Base-by-base conservation (phyloP, 2,797 vertebrate genomes). In the Pangasius sanitwongsei region DNA sequence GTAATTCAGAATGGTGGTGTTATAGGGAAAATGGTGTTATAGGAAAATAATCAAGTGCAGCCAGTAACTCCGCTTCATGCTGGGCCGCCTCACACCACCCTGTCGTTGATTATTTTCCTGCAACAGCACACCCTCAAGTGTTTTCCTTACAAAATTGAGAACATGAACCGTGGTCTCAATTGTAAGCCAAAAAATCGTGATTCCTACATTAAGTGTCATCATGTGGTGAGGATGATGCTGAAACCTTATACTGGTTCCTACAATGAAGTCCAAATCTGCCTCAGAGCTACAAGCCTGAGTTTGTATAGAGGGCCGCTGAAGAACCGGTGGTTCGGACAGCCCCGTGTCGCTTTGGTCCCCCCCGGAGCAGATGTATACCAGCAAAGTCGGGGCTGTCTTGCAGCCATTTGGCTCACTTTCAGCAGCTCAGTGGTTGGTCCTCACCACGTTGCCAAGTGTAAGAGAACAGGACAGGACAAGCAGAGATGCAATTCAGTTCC, bases 371-470 rank as follows among this genome's bases (percentile, higher is more conserved):
- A 82, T 90, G 89, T 90, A 87, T 63, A 57, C 37, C 53, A 59
- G 84, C 53, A 59, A 65, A 61, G 25, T n/a, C 78, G n/a, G 87
- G 50, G 86, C 85, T 83, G 89, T 87, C 84, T 89, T 31, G 12
- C 37, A 85, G 89, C 88, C 82, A 83, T 88, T 89, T 90, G 91
- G 89, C 89, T 89, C 81, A 81, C 89, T 90, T 88, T 88, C 80
- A 74, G 85, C 86, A 77, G 31, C 89, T 20, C 89, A 23, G 88
- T 61, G 85, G 88, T 89, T 87, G 85, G 85, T 87, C 88, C 85
- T 88, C 87, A 28, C 65, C 83, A 86, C 48, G 75, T 83, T 77
- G 53, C 84, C 67, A 89, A 78, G 70, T 84, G 31, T 74, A 55
- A 25, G n/a, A 84, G 67, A 72, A 84, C 67, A 63, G 69, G 34